Evolutionary conservation across 1,140 invertebrate species (phyloP), one percentile per base, ranked within the genome.

Genomic region (Oryzaephilus surinamensis): DNA sequence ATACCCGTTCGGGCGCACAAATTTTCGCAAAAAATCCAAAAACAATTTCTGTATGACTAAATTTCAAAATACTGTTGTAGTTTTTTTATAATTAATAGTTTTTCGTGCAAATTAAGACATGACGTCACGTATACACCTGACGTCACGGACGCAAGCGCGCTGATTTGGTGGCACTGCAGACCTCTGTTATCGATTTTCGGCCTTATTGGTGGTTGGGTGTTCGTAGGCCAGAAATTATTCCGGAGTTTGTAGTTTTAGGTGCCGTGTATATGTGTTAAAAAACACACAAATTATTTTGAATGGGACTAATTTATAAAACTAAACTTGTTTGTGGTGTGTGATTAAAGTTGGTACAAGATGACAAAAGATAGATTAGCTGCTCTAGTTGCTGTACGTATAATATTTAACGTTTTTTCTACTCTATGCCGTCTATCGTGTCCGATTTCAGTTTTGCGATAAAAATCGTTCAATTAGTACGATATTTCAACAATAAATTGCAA

Each of bases 331-430:
- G 67, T 66, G 65, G 66, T 69, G 69, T 71, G 73, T 65, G 57
- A 64, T 69, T 67, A 66, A 67, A 65, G 61, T 63, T 61, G 68
- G 63, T 66, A 71, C 69, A 81, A 72, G 69, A 95, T 95, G 91
- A 93, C 89, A 67, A 96, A 94, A 79, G 90, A 96, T 78, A 89
- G 90, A 80, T 86, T 96, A 77, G 86, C 88, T 73, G 90, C 89
- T 64, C 76, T 94, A 55, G 85, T 89, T 76, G 89, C 89, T 78
- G 86, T 91, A 75, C 79, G 29, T 29, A 35, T 4, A 8, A 7
- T n/a, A 12, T 37, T 37, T 33, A 33, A 29, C 27, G 15, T 4
- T 6, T 14, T 12, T n/a, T 29, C n/a, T 29, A 6, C 27, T n/a
- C n/a, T n/a, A n/a, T n/a, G n/a, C n/a, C n/a, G n/a, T n/a, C n/a